Evolutionary conservation across 2,797 vertebrate species (phyloP), one percentile per base, ranked within the genome.

Genomic region (Gallinago solitaria): DNA sequence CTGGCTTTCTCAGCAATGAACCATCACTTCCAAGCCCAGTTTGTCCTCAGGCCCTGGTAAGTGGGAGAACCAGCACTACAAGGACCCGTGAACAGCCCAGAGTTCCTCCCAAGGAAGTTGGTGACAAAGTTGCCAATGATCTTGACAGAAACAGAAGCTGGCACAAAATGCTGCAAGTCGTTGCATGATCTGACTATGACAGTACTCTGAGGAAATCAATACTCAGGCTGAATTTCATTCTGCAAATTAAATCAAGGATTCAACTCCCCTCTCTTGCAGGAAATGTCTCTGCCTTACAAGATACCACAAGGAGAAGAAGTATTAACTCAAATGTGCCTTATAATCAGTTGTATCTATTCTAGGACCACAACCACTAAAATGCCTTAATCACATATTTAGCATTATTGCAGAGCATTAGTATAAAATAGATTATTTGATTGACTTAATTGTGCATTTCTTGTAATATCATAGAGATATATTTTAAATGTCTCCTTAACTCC

Each of bases 91-190:
- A 85, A 51, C 9, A 57, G 83, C 81, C 28, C 60, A 54, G 35
- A 93, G 60, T 18, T 54, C 27, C 77, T 92, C 53, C 64, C 71
- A 85, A 33, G 28, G 48, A 91, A 87, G 32, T 32, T 0, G 0
- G 33, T 85, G 71, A 90, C 68, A 91, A 90, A 91, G 68, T 78
- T 93, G 41, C 15, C 41, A 71, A 27, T 47, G 64, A 65, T 87
- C 57, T 56, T 94, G 89, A 91, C 77, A 50, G 61, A 95, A 93
- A 95, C 33, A 85, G 64, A 91, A 94, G n/a, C 33, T 95, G 95
- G 81, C 90, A 95, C 30, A 71, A 95, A 95, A 67, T 61, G 68
- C 86, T 74, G 68, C 77, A 90, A 94, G 83, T 71, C 69, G 48
- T 45, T 91, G 64, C 61, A 59, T 71, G 60, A 84, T 89, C 64